A percentile compares a stretch with the other conserved stretches of the same genome.
Conservation (phyloP, 2,113 vertebrate species). For the Salvator merianae region DNA sequence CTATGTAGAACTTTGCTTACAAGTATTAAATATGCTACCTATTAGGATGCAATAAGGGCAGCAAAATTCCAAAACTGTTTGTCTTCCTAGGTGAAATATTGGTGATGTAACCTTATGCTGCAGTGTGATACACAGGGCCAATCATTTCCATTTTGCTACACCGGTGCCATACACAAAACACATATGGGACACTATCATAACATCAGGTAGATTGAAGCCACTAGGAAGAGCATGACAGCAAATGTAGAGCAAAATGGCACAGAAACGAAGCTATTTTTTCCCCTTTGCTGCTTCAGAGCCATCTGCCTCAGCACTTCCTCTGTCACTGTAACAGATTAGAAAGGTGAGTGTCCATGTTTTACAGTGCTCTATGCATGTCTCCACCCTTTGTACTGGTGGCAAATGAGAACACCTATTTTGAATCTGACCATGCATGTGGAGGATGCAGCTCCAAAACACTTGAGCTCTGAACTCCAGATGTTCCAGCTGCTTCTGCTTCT, state of each 20-base stretch:
- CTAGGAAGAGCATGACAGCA: not conserved
- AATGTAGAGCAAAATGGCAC: not conserved
- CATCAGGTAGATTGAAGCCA: not conserved
- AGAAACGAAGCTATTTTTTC: not conserved
- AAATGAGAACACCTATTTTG: not conserved
- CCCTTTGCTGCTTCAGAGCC: not conserved
- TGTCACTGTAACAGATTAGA: not conserved
- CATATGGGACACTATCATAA: not conserved
- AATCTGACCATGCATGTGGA: not conserved
- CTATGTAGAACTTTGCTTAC: slow-evolving; percentile 54
- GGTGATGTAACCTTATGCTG: not conserved
- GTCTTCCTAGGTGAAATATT: not conserved
- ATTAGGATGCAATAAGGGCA: slow-evolving; percentile 49
- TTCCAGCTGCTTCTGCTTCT: not conserved
- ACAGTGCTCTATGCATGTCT: not conserved
- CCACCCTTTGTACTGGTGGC: not conserved
- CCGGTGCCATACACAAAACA: not conserved
- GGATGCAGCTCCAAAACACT: not conserved
- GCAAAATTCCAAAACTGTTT: slow-evolving; percentile 55
- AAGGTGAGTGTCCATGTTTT: not conserved
- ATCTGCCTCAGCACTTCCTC: not conserved
- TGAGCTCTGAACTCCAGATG: not conserved
- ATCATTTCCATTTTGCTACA: not conserved
- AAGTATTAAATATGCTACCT: slow-evolving; percentile 59
- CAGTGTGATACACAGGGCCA: not conserved